Percentiles rank a stretch among this genome's conserved stretches.
These are phyloP conservation scores for Strigamia maritima DNA, from an alignment of 2,888 invertebrate species.

Conservation along the genomic window DNA sequence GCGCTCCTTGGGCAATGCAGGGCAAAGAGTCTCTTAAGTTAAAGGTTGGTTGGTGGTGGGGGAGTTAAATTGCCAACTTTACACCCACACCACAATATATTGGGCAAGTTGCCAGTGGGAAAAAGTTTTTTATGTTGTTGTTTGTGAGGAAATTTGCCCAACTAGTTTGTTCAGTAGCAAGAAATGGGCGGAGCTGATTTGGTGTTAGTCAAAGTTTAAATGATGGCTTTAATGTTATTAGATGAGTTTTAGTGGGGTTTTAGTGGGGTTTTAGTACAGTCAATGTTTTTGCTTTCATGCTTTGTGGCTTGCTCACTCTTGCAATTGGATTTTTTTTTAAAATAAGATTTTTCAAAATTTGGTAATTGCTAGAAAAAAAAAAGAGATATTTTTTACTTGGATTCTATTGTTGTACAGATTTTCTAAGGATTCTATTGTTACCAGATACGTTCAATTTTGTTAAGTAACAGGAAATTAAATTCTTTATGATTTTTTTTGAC, in stretches of 20 bases:
- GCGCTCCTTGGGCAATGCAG: not conserved
- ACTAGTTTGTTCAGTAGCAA: not conserved
- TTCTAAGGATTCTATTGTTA: too few relatives aligned
- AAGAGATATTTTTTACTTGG: too few relatives aligned
- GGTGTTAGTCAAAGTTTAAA: not conserved
- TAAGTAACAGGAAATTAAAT: too few relatives aligned
- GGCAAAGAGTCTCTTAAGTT: not conserved
- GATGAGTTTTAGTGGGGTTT: not conserved
- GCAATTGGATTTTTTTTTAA: too few relatives aligned
- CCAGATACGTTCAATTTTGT: too few relatives aligned
- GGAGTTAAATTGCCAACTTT: not conserved
- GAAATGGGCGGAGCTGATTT: not conserved
- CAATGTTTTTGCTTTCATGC: too few relatives aligned
- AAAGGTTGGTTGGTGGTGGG: not conserved
- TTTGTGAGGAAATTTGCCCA: not conserved
- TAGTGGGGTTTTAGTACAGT: not conserved
- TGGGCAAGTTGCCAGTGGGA: not conserved
- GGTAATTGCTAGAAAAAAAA: too few relatives aligned
- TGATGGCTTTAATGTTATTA: too few relatives aligned
- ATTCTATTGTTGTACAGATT: too few relatives aligned
- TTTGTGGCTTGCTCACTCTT: too few relatives aligned
- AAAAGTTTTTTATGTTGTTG: slow-evolving; percentile 4
- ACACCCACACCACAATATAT: not conserved
- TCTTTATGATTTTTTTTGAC: too few relatives aligned
- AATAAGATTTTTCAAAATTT: too few relatives aligned